Base-by-base conservation (phyloP, 2,888 invertebrate species). In the Rotaria sp. region DNA sequence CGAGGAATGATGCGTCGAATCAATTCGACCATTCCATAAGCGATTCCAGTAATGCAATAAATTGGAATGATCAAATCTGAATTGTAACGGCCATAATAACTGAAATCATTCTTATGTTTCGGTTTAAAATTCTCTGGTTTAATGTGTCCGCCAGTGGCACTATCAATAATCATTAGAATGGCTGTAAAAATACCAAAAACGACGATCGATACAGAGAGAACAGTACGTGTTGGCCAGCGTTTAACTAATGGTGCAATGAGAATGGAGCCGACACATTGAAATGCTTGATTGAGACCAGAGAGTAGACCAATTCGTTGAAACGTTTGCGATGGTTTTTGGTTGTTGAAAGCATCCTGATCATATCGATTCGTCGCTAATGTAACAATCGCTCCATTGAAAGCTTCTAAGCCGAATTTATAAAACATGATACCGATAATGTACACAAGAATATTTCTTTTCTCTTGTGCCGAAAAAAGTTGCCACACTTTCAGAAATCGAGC, bases 1-100 rank as follows among this genome's bases (percentile, higher is more conserved):
- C 75, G 24, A 45, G 75, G 75, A 80, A 80, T 80, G 11, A 80
- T 41, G 24, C 75, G 75, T 80, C 75, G 75, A 80, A 80, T 80
- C 8, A 80, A 80, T 80, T 80, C 75, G 13, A 80, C 75, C 75
- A 80, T 80, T 41, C 75, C 75, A 15, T 80, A 80, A 13, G 45
- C 30, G 7, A 80, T 30, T 26, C 75, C 75, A 38, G 75, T 80
- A 11, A 80, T 45, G n/a, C 75, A 80, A 80, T 80, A 80, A 45
- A 80, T 38, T 45, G 75, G 75, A 45, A 80, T 80, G 26, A 80
- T 80, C 4, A 41, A 41, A 45, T 80, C 75, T 24, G 75, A 45
- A 10, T 30, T 30, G 26, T 80, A 80, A 26, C 26, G 41, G 2
- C 75, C 75, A 80, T 80, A 80, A 45, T 80, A 80, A 45, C 41